A percentile compares a stretch with the other conserved stretches of the same genome.
Conservation (phyloP, 2,113 vertebrate species). For the Martes martes region DNA sequence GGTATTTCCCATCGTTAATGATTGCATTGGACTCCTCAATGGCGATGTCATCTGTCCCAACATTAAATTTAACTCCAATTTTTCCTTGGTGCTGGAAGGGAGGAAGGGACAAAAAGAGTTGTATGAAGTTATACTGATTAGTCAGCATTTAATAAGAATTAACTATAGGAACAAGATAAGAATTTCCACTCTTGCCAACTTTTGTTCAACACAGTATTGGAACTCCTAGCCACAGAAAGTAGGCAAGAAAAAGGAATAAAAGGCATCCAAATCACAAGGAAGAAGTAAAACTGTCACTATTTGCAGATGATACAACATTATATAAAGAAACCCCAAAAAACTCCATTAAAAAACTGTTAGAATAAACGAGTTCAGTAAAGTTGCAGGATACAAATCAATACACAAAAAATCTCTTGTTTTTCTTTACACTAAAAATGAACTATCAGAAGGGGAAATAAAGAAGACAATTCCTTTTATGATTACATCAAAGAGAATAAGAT, state of each 20-base stretch:
- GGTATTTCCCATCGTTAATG: conserved; percentile 99
- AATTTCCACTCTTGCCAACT: background rate
- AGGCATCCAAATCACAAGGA: background rate
- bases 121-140: conserved; percentile 47
- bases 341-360: background rate
- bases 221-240: background rate
- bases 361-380: background rate
- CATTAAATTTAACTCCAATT: conserved; percentile 98
- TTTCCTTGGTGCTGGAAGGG: conserved; percentile 92
- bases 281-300: background rate
- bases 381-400: background rate
- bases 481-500: background rate
- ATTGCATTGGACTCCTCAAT: conserved; percentile 98
- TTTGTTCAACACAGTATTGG: background rate
- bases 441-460: background rate
- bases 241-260: background rate
- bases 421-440: background rate
- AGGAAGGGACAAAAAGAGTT: conserved; percentile 35
- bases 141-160: conserved; percentile 37
- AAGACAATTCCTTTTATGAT: background rate
- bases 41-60: conserved; percentile 98
- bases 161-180: background rate
- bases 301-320: background rate
- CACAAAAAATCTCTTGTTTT: background rate
- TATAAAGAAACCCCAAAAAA: background rate